Percentiles rank a stretch among this genome's conserved stretches.
Evolutionary conservation across 2,113 vertebrate genomes (phyloP).

Genomic region (Oreochromis niloticus): DNA sequence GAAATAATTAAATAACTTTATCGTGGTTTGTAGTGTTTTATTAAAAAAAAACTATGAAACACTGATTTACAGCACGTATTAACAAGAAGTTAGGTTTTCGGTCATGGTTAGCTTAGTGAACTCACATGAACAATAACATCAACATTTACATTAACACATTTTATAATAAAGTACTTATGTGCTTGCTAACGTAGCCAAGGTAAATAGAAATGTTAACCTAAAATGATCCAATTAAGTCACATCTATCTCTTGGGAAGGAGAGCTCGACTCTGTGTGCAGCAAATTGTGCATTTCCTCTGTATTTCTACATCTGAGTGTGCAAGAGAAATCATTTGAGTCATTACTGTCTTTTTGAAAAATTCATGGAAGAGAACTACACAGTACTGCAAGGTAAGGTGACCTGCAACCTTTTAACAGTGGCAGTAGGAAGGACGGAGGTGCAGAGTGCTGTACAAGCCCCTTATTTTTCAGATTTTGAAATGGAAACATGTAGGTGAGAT

Average conservation of each 20-base stretch:
- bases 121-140: background rate
- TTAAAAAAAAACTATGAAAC: background rate
- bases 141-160: background rate
- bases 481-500: constrained; percentile 43
- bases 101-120: background rate
- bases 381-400: background rate
- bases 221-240: background rate
- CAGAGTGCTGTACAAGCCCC: background rate
- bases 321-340: background rate
- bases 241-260: background rate
- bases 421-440: background rate
- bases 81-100: background rate
- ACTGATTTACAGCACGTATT: background rate
- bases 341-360: background rate
- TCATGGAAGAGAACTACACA: background rate
- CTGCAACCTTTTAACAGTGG: background rate
- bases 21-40: background rate
- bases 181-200: background rate
- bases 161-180: background rate
- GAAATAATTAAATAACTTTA: background rate
- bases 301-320: background rate
- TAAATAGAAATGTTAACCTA: background rate
- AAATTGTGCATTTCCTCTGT: background rate
- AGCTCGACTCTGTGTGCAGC: background rate
- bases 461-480: background rate